Conservation (phyloP, 2,113 vertebrate species). For the Paratilapia polleni region DNA sequence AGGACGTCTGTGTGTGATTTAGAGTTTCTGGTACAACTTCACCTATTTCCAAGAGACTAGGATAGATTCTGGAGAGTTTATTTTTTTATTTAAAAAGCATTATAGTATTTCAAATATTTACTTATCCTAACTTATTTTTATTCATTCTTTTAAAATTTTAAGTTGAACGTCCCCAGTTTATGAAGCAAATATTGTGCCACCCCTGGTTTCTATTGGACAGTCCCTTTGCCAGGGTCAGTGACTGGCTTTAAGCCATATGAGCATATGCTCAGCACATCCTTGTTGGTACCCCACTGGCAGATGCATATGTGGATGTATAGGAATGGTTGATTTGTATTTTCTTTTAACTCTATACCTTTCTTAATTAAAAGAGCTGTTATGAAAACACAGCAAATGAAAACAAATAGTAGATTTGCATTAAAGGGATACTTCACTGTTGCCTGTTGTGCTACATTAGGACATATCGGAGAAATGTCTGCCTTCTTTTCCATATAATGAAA, state of each 20-base stretch:
- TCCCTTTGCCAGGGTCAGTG: background rate
- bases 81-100: background rate
- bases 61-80: background rate
- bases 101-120: background rate
- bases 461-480: background rate
- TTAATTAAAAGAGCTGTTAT: background rate
- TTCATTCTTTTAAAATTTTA: background rate
- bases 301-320: background rate
- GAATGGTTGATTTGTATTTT: no score
- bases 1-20: background rate
- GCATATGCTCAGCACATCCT: background rate
- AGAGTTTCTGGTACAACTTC: background rate
- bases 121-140: background rate
- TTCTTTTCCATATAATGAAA: background rate
- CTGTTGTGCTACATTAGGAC: background rate
- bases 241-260: background rate
- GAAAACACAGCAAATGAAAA: background rate
- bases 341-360: no score
- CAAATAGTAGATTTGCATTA: background rate
- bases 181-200: background rate
- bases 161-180: background rate
- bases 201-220: background rate
- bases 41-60: background rate
- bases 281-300: background rate
- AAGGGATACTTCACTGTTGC: background rate